Evolutionary conservation across 2,888 invertebrate genomes (phyloP).

Genomic region (Palloptera scutellata): DNA sequence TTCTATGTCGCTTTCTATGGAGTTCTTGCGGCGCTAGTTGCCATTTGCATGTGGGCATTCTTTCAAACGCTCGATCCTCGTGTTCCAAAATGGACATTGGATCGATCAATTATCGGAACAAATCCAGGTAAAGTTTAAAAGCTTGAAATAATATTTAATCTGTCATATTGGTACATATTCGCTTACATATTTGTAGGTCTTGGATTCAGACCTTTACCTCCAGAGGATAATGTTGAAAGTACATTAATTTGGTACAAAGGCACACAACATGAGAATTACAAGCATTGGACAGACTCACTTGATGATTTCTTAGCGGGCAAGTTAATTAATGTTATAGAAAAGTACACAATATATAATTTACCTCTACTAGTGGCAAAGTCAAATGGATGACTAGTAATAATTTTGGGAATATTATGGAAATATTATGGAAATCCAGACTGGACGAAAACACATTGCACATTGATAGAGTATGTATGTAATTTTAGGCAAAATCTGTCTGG

Average conservation of each 20-base stretch:
- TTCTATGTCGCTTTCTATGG: slow-evolving; percentile 96
- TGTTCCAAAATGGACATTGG: slow-evolving; percentile 88
- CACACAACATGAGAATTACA: slow-evolving; percentile 77
- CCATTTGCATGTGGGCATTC: slow-evolving; percentile 95
- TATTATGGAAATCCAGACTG: background rate
- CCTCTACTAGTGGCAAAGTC: background rate
- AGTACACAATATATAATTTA: background rate
- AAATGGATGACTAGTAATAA: background rate
- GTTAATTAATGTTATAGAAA: slow-evolving; percentile 44
- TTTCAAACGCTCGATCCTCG: slow-evolving; percentile 88
- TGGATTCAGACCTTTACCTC: slow-evolving; percentile 93
- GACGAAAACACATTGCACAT: too few relatives aligned
- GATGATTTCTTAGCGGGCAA: slow-evolving; percentile 81
- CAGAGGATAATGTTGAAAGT: slow-evolving; percentile 85
- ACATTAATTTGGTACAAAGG: slow-evolving; percentile 95
- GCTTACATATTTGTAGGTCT: slow-evolving; percentile 68
- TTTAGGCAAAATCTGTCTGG: too few relatives aligned
- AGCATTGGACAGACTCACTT: slow-evolving; percentile 80
- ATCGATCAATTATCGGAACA: slow-evolving; percentile 87
- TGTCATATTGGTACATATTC: slow-evolving; percentile 3
- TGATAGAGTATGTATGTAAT: too few relatives aligned
- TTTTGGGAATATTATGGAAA: background rate
- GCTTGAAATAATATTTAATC: background rate
- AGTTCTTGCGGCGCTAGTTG: slow-evolving; percentile 89
- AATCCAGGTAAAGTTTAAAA: slow-evolving; percentile 74